Conservation (phyloP, 2,888 invertebrate species). For the Nymphalis urticae region DNA sequence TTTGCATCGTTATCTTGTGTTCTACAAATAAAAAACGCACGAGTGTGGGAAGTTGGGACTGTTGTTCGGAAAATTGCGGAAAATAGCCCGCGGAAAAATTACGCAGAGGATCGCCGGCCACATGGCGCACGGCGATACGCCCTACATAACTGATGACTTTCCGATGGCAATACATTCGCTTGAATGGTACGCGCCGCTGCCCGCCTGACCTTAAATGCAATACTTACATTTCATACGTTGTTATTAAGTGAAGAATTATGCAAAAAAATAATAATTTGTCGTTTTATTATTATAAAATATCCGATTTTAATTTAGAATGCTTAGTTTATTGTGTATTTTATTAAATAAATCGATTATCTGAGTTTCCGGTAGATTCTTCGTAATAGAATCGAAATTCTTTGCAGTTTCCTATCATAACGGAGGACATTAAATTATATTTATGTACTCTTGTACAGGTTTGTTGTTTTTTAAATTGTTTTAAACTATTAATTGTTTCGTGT, state of each 20-base stretch:
- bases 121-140: conserved; percentile 75
- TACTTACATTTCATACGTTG: conserved; percentile 20
- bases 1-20: conserved; percentile 51
- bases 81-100: conserved; percentile 75
- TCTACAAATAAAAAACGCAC: conserved; percentile 59
- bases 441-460: too few relatives aligned
- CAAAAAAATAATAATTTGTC: too few relatives aligned
- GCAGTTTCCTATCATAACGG: too few relatives aligned
- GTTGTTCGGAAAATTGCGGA: conserved; percentile 71
- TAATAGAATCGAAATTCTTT: background rate
- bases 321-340: too few relatives aligned
- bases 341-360: too few relatives aligned
- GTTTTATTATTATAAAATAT: too few relatives aligned
- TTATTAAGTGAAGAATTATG: background rate
- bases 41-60: conserved; percentile 52
- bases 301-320: too few relatives aligned
- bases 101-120: conserved; percentile 66
- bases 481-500: too few relatives aligned
- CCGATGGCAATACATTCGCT: conserved; percentile 78
- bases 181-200: conserved; percentile 45
- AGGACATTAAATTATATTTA: too few relatives aligned
- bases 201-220: conserved; percentile 35
- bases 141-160: conserved; percentile 81
- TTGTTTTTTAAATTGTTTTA: too few relatives aligned
- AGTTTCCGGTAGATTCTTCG: too few relatives aligned